Evolutionary conservation across 2,888 invertebrate genomes (phyloP), one percentile per base, ranked within the genome.

Genomic region (Amitus sp.): DNA sequence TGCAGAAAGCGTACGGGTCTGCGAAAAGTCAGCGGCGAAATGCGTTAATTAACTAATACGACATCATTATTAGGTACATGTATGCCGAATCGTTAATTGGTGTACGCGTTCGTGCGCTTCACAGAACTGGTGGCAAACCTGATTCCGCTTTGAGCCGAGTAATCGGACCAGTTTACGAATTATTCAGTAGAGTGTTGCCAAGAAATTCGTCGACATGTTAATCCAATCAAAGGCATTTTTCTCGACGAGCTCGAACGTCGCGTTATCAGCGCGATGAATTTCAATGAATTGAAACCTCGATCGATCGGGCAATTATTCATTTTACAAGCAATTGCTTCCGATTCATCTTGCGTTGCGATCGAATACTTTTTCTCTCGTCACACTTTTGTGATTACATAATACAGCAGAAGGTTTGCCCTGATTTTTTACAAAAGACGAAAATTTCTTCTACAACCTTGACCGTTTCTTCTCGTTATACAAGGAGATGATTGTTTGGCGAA

Each of bases 1-100:
- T 23, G 23, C 3, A 7, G 12, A 37, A 37, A 37, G 37, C 15
- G 37, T 37, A 5, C 7, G 15, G 12, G 19, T 12, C 23, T 12
- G 5, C 47, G 62, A 66, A 69, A 69, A 73, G 70, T 73, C 69
- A 70, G 59, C 52, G 57, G 68, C 67, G 73, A 73, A 77, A 72
- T 79, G 79, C 81, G 80, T 81, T 81, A 81, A 81, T 81, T 81
- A 80, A 82, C 81, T 81, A 80, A 81, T 79, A 75, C 78, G 75
- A 82, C 81, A 81, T 80, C 79, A 81, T 82, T 81, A 81, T 80
- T 77, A 77, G 78, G 73, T 75, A 74, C 73, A 73, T 72, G 72
- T 73, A 61, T 68, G 66, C 62, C 63, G 65, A 70, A 65, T 57
- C 64, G 52, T 43, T n/a, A n/a, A n/a, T n/a, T 59, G 58, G 52